Conservation (phyloP, 1,140 invertebrate genomes). For the Triops longicaudatus region DNA sequence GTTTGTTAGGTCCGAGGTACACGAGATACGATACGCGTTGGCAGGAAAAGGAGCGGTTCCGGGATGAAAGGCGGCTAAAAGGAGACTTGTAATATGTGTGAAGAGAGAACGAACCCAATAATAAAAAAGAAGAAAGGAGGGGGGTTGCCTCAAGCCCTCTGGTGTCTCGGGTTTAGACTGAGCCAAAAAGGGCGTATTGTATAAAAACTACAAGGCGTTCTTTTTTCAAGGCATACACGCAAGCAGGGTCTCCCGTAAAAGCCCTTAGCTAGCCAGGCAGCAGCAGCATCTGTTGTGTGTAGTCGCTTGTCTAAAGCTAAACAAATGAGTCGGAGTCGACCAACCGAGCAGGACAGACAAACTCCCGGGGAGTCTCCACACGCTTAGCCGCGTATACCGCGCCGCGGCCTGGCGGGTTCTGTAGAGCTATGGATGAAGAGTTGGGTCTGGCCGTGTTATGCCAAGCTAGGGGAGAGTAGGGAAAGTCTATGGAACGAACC, state of each 20-base stretch:
- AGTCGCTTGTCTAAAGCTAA: neutral
- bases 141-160: neutral
- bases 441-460: too few species aligned
- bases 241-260: neutral
- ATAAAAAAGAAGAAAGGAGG: neutral
- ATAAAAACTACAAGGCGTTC: too few species aligned
- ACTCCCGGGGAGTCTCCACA: too few species aligned
- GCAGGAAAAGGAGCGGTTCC: constrained; percentile 13
- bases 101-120: neutral
- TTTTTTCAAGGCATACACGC: too few species aligned
- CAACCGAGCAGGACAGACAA: neutral
- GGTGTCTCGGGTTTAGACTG: neutral
- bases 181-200: neutral
- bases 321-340: neutral
- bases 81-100: too few species aligned
- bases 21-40: neutral
- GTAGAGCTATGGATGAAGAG: too few species aligned
- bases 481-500: neutral
- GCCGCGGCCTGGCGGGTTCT: too few species aligned
- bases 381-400: too few species aligned
- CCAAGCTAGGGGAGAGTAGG: neutral
- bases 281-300: neutral
- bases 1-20: constrained; percentile 1
- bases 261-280: neutral
- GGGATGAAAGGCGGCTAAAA: neutral